Base-by-base conservation (phyloP, 2,888 invertebrate species). In the Cepaea hortensis region DNA sequence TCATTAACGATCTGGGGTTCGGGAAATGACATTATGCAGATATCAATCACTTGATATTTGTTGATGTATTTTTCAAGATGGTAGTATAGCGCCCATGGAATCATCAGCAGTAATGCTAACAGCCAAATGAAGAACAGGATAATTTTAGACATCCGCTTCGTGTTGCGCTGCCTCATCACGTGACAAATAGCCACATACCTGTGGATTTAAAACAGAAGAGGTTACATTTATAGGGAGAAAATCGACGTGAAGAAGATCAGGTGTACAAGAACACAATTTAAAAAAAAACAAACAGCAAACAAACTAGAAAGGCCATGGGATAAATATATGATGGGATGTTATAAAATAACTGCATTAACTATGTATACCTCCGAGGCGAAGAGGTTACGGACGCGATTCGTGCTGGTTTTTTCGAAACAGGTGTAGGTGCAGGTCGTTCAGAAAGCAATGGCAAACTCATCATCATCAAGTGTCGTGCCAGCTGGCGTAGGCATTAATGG, bases 131-230 rank as follows among this genome's bases (percentile, higher is more conserved):
- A 95, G 88, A 97, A 95, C 92, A 98, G 98, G 96, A 98, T 97
- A 94, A 97, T 95, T 85, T 97, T 96, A 15, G 98, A 98, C 35
- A 97, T 96, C 85, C 97, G 96, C 93, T 97, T 97, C 80, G 98
- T 97, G 95, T 98, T 97, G 95, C 98, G 98, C 93, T 97, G 96
- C 93, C 97, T 97, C 92, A 98, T 95, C 3, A 98, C 98, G 96
- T 97, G 98, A 97, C 98, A 98, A 92, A 98, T 98, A 79, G 98
- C 98, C 91, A 98, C 96, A 94, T 98, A 98, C 95, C 98, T 98
- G 96, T 98, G 87, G 98, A 96, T 93, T 99, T n/a, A 84, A 46
- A 73, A 68, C 7, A 55, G 55, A 55, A 6, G 11, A 55, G 55
- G 6, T 55, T 9, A 55, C 55, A 0, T 55, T 55, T 9, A 11